Base-by-base conservation (phyloP, 2,888 invertebrate species). In the Eupsilia transversa region DNA sequence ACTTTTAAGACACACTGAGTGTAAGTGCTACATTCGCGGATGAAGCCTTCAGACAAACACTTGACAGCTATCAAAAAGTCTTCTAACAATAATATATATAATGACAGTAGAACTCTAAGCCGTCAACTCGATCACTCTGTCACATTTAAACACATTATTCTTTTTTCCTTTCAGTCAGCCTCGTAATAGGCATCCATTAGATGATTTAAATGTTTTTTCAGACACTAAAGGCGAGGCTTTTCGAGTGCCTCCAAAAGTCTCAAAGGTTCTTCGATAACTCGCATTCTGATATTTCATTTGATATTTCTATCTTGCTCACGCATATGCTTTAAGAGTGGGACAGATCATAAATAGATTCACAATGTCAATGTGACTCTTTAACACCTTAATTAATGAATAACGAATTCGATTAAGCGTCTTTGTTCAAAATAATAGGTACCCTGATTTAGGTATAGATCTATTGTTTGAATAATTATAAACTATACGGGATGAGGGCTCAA, bases 171-270 rank as follows among this genome's bases (percentile, higher is more conserved):
- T 60, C 38, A 71, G 54, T 68, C 35, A n/a, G n/a, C 54, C 27
- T 59, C 59, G 27, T 60, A 38, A 43, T 38, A 59, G 41, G 66
- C 56, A 67, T 71, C 69, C 80, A 74, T 68, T 81, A 74, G 17
- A 14, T 9, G 33, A 67, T 68, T 63, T 52, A 71, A 84, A 68
- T 74, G n/a, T 76, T 67, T 54, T 52, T 68, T 41, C 30, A 72
- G 43, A 14, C 46, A 63, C 59, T 78, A 65, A 84, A 75, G 67
- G 61, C 52, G n/a, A n/a, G n/a, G n/a, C 66, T 82, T 81, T 67
- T 75, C 73, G 65, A 57, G 70, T 77, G 56, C 49, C 64, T 71
- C 65, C n/a, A 77, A 74, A 78, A 79, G 74, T 74, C 52, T 67
- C 30, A 68, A 69, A 61, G 43, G 38, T 54, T 61, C 38, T 56